Evolutionary conservation across 2,113 vertebrate genomes (phyloP), one percentile per base, ranked within the genome.

Genomic region (Pseudorasbora parva): DNA sequence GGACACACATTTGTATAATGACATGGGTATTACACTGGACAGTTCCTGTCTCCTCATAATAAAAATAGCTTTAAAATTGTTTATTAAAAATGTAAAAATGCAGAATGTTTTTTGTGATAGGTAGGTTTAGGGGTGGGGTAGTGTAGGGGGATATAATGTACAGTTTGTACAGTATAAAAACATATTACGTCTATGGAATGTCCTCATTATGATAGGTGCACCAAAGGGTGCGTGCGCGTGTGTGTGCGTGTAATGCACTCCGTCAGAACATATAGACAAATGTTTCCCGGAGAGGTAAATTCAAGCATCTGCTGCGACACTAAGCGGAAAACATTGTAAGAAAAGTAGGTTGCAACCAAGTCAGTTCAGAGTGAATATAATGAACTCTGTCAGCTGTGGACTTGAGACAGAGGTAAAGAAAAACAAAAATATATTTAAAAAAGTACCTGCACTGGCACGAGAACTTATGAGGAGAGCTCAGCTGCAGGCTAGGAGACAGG

Each of bases 401-500:
- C 23, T 30, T 64, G 77, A 47, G 59, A 78, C 23, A 27, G 59
- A 64, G 23, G 15, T 45, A 64, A 64, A 79, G 23, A 49, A 21
- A 79, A 66, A 66, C 59, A 79, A 43, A 43, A 43, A 59, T 15
- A 41, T 5, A n/a, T 60, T 45, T 25, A 1, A 5, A 21, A 41
- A 41, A 69, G 30, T 21, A 19, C 17, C 27, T 19, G 14, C 33
- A 25, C 37, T 62, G 43, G 59, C 77, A 79, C 8, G 5, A 59
- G 11, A 77, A 77, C 23, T 47, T 19, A 15, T 14, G 8, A 43
- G 37, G 23, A 62, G 56, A 62, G 76, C 56, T 62, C 76, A 78
- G 76, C 76, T 78, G 41, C 77, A 33, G 59, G 23, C 59, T 49
- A 4, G 78, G 47, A 81, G 64, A 81, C 47, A 41, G 79, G 64